Conservation (phyloP, 92 coral and sea anemone species). For the Epizoanthus stellaris region DNA sequence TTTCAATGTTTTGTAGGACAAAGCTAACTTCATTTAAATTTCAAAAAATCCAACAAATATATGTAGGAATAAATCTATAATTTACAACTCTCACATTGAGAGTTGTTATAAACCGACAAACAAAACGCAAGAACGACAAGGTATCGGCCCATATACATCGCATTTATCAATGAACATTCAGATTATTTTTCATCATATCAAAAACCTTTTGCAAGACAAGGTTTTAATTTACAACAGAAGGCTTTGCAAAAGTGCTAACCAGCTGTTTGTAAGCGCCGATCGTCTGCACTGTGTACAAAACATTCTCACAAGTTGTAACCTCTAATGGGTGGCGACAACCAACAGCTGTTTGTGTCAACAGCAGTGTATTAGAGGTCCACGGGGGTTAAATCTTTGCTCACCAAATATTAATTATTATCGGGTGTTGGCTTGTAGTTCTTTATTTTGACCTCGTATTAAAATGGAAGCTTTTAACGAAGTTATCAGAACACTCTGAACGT, state of each 20-base stretch:
- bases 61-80: too few relatives aligned
- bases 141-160: too few relatives aligned
- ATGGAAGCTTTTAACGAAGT: too few relatives aligned
- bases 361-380: background rate
- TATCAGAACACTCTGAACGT: too few relatives aligned
- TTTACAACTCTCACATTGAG: too few relatives aligned
- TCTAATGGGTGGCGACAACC: background rate
- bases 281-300: background rate
- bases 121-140: too few relatives aligned
- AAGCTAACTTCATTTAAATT: too few relatives aligned
- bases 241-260: background rate
- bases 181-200: background rate
- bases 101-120: too few relatives aligned
- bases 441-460: background rate
- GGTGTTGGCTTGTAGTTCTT: background rate
- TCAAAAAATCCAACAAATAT: too few relatives aligned
- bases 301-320: background rate
- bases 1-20: too few relatives aligned
- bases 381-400: slow-evolving; percentile 2
- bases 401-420: background rate
- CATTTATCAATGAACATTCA: background rate
- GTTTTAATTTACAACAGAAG: background rate
- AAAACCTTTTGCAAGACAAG: too few relatives aligned
- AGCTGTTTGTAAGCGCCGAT: background rate
- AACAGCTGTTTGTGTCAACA: slow-evolving; percentile 16